Evolutionary conservation across 2,888 invertebrate genomes (phyloP), one percentile per base, ranked within the genome.

Genomic region (Amphimallon solstitiale): DNA sequence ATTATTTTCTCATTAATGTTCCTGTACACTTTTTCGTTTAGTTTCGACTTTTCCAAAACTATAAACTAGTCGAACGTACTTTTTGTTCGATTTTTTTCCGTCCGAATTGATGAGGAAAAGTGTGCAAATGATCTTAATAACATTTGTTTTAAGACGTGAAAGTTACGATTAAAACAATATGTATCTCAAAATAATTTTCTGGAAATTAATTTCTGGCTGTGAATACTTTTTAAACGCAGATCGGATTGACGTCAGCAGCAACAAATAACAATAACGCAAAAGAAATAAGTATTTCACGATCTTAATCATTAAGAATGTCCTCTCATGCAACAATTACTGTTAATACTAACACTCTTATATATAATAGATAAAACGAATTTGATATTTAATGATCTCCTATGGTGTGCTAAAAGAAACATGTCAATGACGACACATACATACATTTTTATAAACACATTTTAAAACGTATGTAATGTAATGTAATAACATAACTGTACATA

Each of bases 161-260:
- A 5, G 29, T 29, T 5, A 7, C 29, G 9, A 29, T 2, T 5
- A 29, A 29, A 29, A 9, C 7, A 3, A 29, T 3, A 17, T 15
- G 46, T 51, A 51, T 14, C 10, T 29, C 23, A 10, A 23, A 52
- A 35, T 52, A 37, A 15, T 34, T 51, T 35, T 52, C 17, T 52
- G 6, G 40, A 37, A 69, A 69, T 68, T 70, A 69, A 48, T 70
- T 70, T 70, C 67, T 52, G 70, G 70, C 70, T 70, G 70, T 70
- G 70, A 70, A 29, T 52, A 52, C 23, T 34, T 15, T 52, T 49
- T 52, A 52, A 14, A 12, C 29, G 23, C n/a, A n/a, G 12, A 40
- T 4, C 6, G 12, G 6, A 9, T 10, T 10, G 21, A 10, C 46
- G 46, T 19, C n/a, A 17, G 12, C 9, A 19, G 21, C 5, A 29